phyloP scores from a whole-genome alignment of 2,113 vertebrate species.

The Crotalus viridis region DNA sequence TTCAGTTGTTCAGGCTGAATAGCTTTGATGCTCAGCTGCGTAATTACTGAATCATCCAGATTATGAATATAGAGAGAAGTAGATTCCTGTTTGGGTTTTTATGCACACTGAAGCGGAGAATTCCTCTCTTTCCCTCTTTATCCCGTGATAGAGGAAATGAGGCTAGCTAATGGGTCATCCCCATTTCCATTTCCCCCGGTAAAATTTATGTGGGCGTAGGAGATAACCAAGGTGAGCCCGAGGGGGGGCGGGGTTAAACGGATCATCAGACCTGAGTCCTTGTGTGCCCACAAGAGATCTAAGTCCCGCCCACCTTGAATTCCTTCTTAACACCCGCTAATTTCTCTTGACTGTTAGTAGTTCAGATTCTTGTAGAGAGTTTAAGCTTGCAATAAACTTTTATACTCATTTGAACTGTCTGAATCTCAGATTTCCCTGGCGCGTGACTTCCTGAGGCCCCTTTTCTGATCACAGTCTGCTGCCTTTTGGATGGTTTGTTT shows the following conservation, averaged over 20 bases:
- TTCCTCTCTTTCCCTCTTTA: not conserved
- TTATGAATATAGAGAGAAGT: not conserved
- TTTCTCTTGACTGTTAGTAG: not conserved
- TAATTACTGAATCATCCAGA: not conserved
- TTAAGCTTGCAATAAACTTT: not conserved
- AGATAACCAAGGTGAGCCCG: no score
- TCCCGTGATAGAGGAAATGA: not conserved
- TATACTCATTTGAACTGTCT: not conserved
- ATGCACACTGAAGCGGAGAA: no score
- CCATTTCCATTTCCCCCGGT: not conserved
- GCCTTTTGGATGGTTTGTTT: slow-evolving; percentile 6
- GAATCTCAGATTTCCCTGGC: no score
- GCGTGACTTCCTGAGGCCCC: not conserved
- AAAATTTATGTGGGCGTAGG: not conserved
- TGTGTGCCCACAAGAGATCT: not conserved
- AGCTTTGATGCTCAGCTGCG: not conserved
- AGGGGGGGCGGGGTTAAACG: not conserved
- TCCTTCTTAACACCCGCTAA: not conserved
- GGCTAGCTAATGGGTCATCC: not conserved
- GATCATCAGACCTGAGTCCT: not conserved
- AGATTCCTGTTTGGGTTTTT: not conserved
- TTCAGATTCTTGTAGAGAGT: not conserved
- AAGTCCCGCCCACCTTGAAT: not conserved
- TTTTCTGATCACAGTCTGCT: not conserved
- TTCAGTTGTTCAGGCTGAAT: not conserved